Percentiles rank a stretch among this genome's conserved stretches.
These are phyloP conservation scores for Empidonax traillii DNA, from an alignment of 2,113 vertebrate species.

Conservation along the genomic window DNA sequence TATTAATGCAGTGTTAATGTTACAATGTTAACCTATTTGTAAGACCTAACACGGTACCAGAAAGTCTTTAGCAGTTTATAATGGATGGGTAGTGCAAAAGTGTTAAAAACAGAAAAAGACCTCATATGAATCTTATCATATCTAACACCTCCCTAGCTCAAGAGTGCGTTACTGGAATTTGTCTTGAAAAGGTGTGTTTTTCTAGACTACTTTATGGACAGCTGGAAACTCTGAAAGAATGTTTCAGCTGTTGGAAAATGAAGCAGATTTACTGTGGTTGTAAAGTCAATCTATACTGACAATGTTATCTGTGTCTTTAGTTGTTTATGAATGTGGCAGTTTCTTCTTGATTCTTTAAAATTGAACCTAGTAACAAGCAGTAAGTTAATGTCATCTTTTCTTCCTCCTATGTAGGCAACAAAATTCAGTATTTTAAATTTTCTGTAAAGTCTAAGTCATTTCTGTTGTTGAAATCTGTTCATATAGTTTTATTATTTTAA, in stretches of 20 bases:
- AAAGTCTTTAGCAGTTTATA: background rate
- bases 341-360: constrained; percentile 60
- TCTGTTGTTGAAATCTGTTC: background rate
- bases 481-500: background rate
- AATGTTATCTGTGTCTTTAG: constrained; percentile 36
- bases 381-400: constrained; percentile 48
- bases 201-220: background rate
- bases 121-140: background rate
- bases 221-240: background rate
- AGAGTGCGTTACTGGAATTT: background rate
- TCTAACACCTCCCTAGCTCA: background rate
- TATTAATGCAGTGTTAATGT: background rate
- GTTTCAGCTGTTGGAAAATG: constrained; percentile 1
- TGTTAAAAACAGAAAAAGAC: background rate
- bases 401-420: background rate
- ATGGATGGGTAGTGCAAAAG: background rate
- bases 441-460: constrained; percentile 13
- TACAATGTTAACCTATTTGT: background rate
- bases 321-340: constrained; percentile 51
- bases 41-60: background rate
- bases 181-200: background rate
- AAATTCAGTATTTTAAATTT: constrained; percentile 61
- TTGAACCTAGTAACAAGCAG: constrained; percentile 30
- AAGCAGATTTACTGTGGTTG: constrained; percentile 20
- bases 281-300: constrained; percentile 24